These are phyloP conservation scores for Capitella teleta DNA, from an alignment of 1,140 invertebrate genomes.

Conservation along the genomic window DNA sequence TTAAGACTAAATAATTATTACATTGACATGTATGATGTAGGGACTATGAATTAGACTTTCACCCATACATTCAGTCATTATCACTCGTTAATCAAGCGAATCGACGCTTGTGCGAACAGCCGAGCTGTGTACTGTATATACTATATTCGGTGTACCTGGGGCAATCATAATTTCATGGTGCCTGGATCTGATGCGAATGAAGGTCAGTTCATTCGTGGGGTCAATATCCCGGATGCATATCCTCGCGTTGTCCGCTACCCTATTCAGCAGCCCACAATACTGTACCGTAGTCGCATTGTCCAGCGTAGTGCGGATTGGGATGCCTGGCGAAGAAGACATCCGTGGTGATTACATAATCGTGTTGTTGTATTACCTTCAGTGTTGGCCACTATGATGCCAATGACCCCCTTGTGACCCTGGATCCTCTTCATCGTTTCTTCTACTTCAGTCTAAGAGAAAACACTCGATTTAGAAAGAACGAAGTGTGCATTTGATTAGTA, in stretches of 20 bases:
- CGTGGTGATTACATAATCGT: too few species aligned
- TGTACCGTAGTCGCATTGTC: slow-evolving; percentile 93
- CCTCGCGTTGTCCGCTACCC: slow-evolving; percentile 81
- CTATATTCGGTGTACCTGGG: slow-evolving; percentile 61
- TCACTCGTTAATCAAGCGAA: too few species aligned
- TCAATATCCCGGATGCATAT: slow-evolving; percentile 91
- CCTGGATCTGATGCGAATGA: slow-evolving; percentile 84
- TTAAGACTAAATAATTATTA: too few species aligned
- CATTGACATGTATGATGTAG: too few species aligned
- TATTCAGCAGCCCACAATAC: slow-evolving; percentile 84
- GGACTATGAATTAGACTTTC: too few species aligned
- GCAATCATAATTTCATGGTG: slow-evolving; percentile 97
- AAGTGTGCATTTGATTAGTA: too few species aligned
- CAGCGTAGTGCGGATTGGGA: slow-evolving; percentile 88
- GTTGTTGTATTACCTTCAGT: slow-evolving; percentile 81
- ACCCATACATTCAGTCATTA: too few species aligned
- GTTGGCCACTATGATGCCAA: slow-evolving; percentile 92
- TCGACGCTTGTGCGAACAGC: too few species aligned
- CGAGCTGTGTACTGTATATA: too few species aligned
- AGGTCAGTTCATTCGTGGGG: slow-evolving; percentile 91
- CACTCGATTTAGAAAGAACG: too few species aligned
- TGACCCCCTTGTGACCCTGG: slow-evolving; percentile 89
- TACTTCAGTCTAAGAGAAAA: slow-evolving; percentile 75
- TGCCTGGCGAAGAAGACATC: too few species aligned
- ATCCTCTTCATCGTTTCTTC: slow-evolving; percentile 96